Conservation (phyloP, 1,140 invertebrate genomes). For the Drosophila pruinosa region DNA sequence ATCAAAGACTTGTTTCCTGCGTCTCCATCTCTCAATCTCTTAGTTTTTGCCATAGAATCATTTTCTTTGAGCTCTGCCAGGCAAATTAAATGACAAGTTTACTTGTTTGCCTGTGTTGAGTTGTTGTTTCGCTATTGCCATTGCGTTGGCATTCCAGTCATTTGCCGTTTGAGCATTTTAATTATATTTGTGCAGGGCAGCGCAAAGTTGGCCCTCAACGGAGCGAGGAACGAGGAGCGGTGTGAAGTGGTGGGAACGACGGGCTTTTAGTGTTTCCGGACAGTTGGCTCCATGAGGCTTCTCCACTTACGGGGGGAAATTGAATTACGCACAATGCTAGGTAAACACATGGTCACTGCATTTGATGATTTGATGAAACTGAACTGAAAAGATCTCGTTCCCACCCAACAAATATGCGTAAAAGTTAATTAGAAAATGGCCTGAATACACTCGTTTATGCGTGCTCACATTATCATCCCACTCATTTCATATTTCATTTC, state of each 20-base stretch:
- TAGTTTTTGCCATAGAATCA: conserved; percentile 19
- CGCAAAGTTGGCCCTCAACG: conserved; percentile 43
- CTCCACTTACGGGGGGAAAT: conserved; percentile 32
- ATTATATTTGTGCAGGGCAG: conserved; percentile 77
- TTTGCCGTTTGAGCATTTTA: conserved; percentile 62
- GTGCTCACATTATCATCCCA: conserved; percentile 19
- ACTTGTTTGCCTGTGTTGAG: conserved; percentile 18
- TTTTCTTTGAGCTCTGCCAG: conserved; percentile 48
- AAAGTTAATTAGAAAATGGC: conserved; percentile 65
- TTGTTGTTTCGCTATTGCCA: conserved; percentile 14
- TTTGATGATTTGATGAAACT: conserved; percentile 16
- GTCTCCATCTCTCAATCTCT: background rate
- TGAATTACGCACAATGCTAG: conserved; percentile 74
- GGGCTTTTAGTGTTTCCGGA: conserved; percentile 72
- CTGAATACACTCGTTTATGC: conserved; percentile 42
- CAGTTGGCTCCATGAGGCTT: conserved; percentile 42
- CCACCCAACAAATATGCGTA: conserved; percentile 32
- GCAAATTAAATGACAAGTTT: conserved; percentile 73
- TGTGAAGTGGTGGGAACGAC: too few relatives aligned
- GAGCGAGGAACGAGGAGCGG: too few relatives aligned
- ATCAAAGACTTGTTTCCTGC: conserved; percentile 9
- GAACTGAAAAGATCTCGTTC: background rate
- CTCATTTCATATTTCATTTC: conserved; percentile 1
- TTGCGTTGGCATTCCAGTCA: conserved; percentile 38
- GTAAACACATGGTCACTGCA: conserved; percentile 52